phyloP scores from a whole-genome alignment of 2,797 vertebrate genomes.

The Gobionotothen gibberifrons region DNA sequence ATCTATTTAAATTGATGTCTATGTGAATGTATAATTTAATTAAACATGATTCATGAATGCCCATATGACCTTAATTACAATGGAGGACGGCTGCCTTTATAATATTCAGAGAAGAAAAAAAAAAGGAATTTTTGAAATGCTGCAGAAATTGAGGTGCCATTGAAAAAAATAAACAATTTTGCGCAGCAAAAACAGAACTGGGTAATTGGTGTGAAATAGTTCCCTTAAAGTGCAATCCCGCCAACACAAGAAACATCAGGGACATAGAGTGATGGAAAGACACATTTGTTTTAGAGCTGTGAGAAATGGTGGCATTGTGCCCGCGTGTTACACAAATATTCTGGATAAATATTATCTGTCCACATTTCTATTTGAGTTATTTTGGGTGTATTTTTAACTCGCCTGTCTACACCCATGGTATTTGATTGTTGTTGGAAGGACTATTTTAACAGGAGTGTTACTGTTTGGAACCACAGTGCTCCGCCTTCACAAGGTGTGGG shows the following conservation, averaged over 20 bases:
- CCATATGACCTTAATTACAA: neutral
- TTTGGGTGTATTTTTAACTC: neutral
- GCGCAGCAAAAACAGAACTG: constrained; percentile 5
- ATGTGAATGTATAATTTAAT: neutral
- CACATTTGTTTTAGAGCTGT: neutral
- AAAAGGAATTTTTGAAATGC: neutral
- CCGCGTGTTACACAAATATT: too few relatives aligned
- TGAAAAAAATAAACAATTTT: too few relatives aligned
- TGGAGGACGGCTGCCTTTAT: neutral
- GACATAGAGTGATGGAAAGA: neutral
- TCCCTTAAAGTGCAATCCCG: neutral
- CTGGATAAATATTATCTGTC: too few relatives aligned
- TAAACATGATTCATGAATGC: neutral
- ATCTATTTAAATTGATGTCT: neutral
- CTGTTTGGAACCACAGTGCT: neutral
- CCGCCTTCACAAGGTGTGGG: neutral
- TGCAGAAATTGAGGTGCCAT: neutral
- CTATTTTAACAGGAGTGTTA: neutral
- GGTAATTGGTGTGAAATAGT: neutral
- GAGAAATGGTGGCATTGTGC: too few relatives aligned
- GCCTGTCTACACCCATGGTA: neutral
- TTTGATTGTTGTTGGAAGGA: neutral
- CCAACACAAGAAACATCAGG: neutral
- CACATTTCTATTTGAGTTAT: neutral
- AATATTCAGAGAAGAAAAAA: neutral